phyloP scores from a whole-genome alignment of 2,797 vertebrate genomes.

The Valencia hispanica region DNA sequence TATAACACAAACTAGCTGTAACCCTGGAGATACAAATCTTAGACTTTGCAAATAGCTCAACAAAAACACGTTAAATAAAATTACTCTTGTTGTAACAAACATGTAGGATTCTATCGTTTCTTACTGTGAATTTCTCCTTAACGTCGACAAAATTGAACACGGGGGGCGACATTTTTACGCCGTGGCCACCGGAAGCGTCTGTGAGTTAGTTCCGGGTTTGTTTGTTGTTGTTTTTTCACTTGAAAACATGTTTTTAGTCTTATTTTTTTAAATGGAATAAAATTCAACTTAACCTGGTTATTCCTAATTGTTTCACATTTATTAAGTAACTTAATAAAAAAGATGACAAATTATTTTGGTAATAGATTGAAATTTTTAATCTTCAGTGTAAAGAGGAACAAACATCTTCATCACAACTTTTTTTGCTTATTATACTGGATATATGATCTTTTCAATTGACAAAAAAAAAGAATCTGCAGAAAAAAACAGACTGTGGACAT shows the following conservation, averaged over 20 bases:
- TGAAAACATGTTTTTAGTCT: neutral
- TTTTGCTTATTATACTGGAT: neutral
- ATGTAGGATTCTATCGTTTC: neutral
- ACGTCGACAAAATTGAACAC: conserved; percentile 79
- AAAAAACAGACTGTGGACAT: neutral
- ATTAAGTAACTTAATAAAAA: neutral
- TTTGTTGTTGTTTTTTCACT: neutral
- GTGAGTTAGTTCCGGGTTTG: conserved; percentile 56
- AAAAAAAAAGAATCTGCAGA: neutral
- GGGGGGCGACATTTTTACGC: conserved; percentile 77
- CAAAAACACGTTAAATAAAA: accelerated
- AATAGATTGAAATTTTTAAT: neutral
- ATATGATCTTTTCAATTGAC: neutral
- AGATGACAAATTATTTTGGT: neutral
- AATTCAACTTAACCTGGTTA: neutral
- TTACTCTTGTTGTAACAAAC: accelerated
- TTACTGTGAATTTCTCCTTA: conserved; percentile 83
- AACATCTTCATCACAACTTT: neutral
- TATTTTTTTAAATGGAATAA: neutral
- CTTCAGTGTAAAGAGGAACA: neutral
- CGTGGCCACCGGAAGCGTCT: conserved; percentile 35
- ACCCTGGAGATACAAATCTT: accelerated
- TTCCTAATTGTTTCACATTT: neutral
- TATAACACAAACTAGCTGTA: neutral
- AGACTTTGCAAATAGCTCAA: accelerated